Percentiles rank a stretch among this genome's conserved stretches.
These are phyloP conservation scores for Zaprionus tsacasi DNA, from an alignment of 1,140 invertebrate genomes.

Conservation along the genomic window DNA sequence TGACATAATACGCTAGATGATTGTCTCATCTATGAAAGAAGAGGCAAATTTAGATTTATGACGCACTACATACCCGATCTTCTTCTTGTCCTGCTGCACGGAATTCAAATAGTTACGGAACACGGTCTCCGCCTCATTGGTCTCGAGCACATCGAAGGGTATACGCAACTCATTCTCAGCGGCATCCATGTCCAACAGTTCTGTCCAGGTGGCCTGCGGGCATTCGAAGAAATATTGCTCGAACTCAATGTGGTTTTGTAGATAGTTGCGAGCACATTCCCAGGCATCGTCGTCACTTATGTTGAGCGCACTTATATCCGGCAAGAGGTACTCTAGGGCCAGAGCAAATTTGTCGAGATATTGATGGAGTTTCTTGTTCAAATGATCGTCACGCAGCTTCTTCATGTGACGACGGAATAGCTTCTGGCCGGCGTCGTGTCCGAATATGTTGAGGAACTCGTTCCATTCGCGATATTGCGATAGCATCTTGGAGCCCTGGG, in stretches of 20 bases:
- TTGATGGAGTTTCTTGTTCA: constrained; percentile 91
- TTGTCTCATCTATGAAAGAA: neutral
- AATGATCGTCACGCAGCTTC: constrained; percentile 93
- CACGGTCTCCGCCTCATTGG: constrained; percentile 94
- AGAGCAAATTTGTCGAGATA: constrained; percentile 93
- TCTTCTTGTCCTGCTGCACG: constrained; percentile 94
- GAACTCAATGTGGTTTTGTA: constrained; percentile 95
- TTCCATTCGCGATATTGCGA: constrained; percentile 94
- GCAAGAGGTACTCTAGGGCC: constrained; percentile 92
- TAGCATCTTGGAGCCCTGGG: constrained; percentile 93
- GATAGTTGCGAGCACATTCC: constrained; percentile 92
- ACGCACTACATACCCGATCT: constrained; percentile 90
- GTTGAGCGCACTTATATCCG: constrained; percentile 90
- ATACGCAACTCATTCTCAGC: constrained; percentile 90
- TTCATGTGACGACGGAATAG: constrained; percentile 93
- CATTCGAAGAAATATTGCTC: constrained; percentile 95
- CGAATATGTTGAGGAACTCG: constrained; percentile 95
- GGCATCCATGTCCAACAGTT: constrained; percentile 86
- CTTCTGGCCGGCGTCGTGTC: constrained; percentile 91
- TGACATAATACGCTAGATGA: constrained; percentile 4
- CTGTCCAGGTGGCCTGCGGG: constrained; percentile 91
- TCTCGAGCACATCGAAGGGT: constrained; percentile 95
- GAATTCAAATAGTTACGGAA: constrained; percentile 96
- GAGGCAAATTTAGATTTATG: neutral
- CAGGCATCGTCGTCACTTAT: constrained; percentile 89